Conservation (phyloP, 1,140 invertebrate species). For the Lanistes nyassanus region DNA sequence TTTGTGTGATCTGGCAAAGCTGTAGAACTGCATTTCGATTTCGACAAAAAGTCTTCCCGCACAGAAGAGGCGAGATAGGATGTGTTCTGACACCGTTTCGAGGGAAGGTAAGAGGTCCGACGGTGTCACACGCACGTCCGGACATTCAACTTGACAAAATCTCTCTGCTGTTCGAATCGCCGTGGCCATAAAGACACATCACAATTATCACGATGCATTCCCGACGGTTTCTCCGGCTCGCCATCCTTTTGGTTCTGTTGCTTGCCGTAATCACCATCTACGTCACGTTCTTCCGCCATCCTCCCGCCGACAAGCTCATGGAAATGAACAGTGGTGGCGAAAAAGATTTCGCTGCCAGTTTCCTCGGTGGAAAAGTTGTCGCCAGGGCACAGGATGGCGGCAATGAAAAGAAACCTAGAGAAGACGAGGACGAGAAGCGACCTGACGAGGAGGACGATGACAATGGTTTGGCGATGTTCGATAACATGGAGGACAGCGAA, state of each 20-base stretch:
- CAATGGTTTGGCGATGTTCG: not conserved
- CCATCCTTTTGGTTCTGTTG: conserved; percentile 2
- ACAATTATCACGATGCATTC: not conserved
- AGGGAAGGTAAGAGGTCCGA: too few relatives aligned
- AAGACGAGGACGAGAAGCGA: not conserved
- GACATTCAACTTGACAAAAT: too few relatives aligned
- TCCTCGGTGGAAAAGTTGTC: not conserved
- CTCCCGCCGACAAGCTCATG: conserved; percentile 29
- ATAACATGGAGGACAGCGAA: conserved; percentile 1
- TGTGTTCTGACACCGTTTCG: too few relatives aligned
- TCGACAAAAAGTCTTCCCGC: too few relatives aligned
- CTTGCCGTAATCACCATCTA: conserved; percentile 15
- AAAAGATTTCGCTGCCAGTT: conserved; percentile 7
- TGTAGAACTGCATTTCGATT: too few relatives aligned
- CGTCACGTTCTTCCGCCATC: conserved; percentile 30
- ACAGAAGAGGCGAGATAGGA: too few relatives aligned
- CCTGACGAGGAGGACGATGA: not conserved
- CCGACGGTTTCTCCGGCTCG: not conserved
- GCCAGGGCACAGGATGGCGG: not conserved
- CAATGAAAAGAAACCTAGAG: not conserved
- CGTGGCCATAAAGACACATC: too few relatives aligned
- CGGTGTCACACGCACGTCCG: too few relatives aligned
- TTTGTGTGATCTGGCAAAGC: too few relatives aligned
- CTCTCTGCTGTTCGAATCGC: too few relatives aligned
- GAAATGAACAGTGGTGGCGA: conserved; percentile 20